These are phyloP conservation scores for Guaruba guarouba DNA, from an alignment of 2,113 vertebrate genomes.

Conservation along the genomic window DNA sequence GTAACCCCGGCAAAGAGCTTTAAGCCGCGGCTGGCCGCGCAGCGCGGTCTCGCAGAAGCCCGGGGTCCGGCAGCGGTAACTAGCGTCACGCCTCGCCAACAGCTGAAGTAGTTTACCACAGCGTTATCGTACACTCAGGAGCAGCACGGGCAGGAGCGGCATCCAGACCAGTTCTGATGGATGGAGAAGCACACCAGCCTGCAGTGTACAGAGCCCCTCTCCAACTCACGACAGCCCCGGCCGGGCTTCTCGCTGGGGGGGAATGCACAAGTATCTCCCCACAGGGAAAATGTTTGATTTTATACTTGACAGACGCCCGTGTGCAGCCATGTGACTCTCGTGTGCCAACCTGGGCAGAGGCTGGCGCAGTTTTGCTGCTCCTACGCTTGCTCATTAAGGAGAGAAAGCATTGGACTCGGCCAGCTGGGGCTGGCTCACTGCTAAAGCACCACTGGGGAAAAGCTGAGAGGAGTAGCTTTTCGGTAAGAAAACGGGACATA, in stretches of 20 bases:
- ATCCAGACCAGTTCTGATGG: accelerated
- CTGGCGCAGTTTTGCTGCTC: neutral
- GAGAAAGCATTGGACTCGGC: neutral
- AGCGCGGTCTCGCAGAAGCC: neutral
- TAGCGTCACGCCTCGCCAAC: neutral
- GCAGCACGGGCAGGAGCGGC: neutral
- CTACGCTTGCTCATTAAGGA: accelerated
- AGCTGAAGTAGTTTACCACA: accelerated
- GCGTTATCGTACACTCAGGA: accelerated
- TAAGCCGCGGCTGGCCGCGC: neutral
- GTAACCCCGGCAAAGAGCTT: neutral
- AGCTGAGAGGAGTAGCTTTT: neutral
- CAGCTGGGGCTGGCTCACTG: neutral
- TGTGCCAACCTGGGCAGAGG: neutral
- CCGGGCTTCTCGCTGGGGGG: accelerated
- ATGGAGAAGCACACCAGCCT: neutral
- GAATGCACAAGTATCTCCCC: accelerated
- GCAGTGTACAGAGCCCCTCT: neutral
- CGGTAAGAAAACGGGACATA: neutral
- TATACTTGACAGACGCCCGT: accelerated
- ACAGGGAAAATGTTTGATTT: accelerated
- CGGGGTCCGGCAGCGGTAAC: accelerated
- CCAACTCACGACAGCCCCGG: neutral
- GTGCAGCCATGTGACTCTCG: accelerated
- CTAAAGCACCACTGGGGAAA: too few relatives aligned